Percentiles rank a stretch among this genome's conserved stretches.
These are phyloP conservation scores for Triplophysa siluroides DNA, from an alignment of 2,113 vertebrate species.

Conservation along the genomic window DNA sequence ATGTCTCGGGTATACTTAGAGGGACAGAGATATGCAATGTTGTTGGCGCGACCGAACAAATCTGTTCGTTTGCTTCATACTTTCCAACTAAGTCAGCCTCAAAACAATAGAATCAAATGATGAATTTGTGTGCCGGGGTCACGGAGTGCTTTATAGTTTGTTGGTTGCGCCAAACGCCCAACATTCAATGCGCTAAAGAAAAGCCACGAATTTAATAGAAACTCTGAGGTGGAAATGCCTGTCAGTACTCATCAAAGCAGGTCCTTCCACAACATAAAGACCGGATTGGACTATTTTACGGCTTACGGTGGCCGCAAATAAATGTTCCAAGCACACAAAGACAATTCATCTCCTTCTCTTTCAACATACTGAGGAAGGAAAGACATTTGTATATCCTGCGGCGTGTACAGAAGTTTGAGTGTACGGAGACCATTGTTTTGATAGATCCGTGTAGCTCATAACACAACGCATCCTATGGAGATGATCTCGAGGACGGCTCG, in stretches of 20 bases:
- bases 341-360: conserved; percentile 53
- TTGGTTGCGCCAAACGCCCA: conserved; percentile 24
- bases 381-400: conserved; percentile 53
- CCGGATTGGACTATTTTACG: conserved; percentile 57
- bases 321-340: conserved; percentile 53
- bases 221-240: conserved; percentile 56
- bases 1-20: conserved; percentile 25
- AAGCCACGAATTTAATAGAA: conserved; percentile 39
- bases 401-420: conserved; percentile 49
- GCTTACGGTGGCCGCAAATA: conserved; percentile 52
- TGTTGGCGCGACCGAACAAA: conserved; percentile 37
- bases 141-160: conserved; percentile 40
- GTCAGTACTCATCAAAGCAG: conserved; percentile 54
- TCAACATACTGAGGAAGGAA: conserved; percentile 60
- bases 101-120: conserved; percentile 42
- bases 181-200: conserved; percentile 34
- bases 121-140: conserved; percentile 41
- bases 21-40: conserved; percentile 46
- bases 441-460: conserved; percentile 20
- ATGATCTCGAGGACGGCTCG: conserved; percentile 25
- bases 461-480: conserved; percentile 44
- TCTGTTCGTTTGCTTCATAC: conserved; percentile 20
- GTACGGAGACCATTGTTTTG: conserved; percentile 51
- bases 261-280: conserved; percentile 55
- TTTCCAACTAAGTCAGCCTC: conserved; percentile 42